Evolutionary conservation across 2,888 invertebrate species (phyloP).

Genomic region (Mesopsocus fuscifrons): DNA sequence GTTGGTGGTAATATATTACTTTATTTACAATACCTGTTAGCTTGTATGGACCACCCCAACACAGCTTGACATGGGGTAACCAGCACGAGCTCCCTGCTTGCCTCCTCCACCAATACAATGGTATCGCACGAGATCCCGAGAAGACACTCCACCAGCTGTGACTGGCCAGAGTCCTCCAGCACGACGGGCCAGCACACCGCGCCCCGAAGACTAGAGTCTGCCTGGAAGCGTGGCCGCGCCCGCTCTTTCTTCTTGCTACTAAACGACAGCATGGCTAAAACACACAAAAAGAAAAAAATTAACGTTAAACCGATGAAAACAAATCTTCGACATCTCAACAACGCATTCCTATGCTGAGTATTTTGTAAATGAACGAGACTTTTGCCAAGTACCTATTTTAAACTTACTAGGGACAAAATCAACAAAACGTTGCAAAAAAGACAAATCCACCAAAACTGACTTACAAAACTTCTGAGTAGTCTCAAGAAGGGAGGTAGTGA

Average conservation of each 20-base stretch:
- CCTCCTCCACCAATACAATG: conserved; percentile 70
- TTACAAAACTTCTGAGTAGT: conserved; percentile 74
- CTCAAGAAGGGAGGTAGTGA: conserved; percentile 61
- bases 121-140: conserved; percentile 77
- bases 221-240: conserved; percentile 47
- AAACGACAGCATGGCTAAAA: conserved; percentile 56
- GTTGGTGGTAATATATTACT: conserved; percentile 1
- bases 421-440: no score
- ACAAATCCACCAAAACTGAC: no score
- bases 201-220: conserved; percentile 52
- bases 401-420: no score
- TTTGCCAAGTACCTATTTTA: no score
- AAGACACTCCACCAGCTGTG: conserved; percentile 47
- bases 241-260: conserved; percentile 62
- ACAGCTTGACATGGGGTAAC: conserved; percentile 69
- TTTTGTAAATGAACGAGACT: conserved; percentile 1
- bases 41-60: conserved; percentile 47
- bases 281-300: no score
- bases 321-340: no score
- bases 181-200: conserved; percentile 71
- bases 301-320: conserved; percentile 11
- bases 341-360: no score
- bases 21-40: conserved; percentile 28
- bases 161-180: conserved; percentile 48
- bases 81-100: conserved; percentile 62